phyloP scores from a whole-genome alignment of 1,140 invertebrate genomes.

The Plectrocnemia conspersa region DNA sequence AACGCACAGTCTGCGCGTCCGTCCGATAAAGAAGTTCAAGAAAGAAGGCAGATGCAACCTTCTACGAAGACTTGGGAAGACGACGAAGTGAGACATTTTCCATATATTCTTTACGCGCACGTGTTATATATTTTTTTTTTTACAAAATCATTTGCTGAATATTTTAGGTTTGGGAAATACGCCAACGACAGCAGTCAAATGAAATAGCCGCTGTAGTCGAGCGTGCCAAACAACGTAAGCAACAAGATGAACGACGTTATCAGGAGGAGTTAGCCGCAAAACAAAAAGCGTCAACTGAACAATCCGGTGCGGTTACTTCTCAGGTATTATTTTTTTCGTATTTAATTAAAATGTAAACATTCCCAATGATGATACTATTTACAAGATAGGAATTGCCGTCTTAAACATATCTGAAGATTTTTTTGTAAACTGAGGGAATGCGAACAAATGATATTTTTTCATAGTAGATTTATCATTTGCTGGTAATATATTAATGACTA shows the following conservation, averaged over 20 bases:
- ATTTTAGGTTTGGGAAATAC: constrained; percentile 20
- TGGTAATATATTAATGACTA: no score
- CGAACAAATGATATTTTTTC: not conserved
- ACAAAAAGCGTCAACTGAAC: constrained; percentile 5
- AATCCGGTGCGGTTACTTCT: constrained; percentile 25
- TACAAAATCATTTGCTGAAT: not conserved
- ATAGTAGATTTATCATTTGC: no score
- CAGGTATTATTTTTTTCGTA: constrained; percentile 34
- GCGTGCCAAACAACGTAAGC: constrained; percentile 69
- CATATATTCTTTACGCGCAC: not conserved
- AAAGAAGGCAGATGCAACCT: constrained; percentile 11
- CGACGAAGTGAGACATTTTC: constrained; percentile 22
- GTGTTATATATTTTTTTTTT: not conserved
- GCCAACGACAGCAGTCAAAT: constrained; percentile 20
- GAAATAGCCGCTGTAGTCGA: constrained; percentile 66
- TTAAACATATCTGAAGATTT: constrained; percentile 6
- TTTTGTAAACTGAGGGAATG: not conserved
- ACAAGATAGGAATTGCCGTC: no score
- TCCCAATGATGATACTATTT: no score
- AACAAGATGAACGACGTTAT: constrained; percentile 76
- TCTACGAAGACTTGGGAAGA: constrained; percentile 23
- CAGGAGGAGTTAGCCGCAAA: constrained; percentile 47
- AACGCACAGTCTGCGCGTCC: not conserved
- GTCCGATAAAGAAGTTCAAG: constrained; percentile 5
- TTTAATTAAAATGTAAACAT: no score